Percentiles rank a stretch among this genome's conserved stretches.
phyloP scores from a whole-genome alignment of 2,888 invertebrate species.

The Synergus itoensis region DNA sequence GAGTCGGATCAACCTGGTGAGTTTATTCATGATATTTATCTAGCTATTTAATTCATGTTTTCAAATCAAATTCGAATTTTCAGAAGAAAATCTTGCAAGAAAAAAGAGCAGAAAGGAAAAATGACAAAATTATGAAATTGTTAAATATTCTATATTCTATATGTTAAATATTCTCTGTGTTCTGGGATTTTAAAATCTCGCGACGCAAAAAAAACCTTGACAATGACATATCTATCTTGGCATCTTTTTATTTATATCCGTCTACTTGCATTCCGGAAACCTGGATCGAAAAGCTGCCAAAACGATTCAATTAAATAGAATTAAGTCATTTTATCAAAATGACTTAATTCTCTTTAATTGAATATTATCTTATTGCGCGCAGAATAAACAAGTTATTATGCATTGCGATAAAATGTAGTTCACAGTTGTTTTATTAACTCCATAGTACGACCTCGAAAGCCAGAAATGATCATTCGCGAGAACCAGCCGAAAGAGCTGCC shows the following conservation, averaged over 20 bases:
- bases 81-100: background rate
- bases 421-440: conserved; percentile 51
- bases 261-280: background rate
- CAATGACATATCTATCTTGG: background rate
- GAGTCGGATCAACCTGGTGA: conserved; percentile 84
- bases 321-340: no score
- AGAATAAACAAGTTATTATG: background rate
- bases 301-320: no score
- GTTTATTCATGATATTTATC: conserved; percentile 63
- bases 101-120: background rate
- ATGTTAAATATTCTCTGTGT: no score
- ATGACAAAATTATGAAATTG: no score
- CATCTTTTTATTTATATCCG: conserved; percentile 3
- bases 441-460: conserved; percentile 85
- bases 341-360: conserved; percentile 1
- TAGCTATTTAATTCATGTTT: background rate
- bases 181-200: background rate
- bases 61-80: background rate
- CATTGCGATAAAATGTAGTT: background rate
- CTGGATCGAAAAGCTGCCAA: background rate
- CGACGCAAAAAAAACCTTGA: background rate
- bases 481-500: conserved; percentile 94
- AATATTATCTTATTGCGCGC: background rate
- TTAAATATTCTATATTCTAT: no score
- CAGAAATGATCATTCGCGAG: conserved; percentile 94